Base-by-base conservation (phyloP, 2,888 invertebrate species). In the Nomada fabriciana region DNA sequence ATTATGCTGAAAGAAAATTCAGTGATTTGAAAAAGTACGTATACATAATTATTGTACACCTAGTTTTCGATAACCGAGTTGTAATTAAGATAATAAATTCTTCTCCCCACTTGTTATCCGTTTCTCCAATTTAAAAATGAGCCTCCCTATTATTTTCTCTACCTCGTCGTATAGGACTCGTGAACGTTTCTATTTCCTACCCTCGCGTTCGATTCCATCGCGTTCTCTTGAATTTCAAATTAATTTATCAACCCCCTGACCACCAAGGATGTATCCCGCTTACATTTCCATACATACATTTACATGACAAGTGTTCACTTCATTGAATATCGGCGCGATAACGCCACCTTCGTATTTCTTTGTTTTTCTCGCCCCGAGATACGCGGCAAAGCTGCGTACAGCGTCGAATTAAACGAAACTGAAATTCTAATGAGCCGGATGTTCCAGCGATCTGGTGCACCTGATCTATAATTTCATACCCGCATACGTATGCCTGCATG, bases 381-480 rank as follows among this genome's bases (percentile, higher is more conserved):
- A 29, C 67, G 42, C 20, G 55, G 78, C 65, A 55, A 71, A 77
- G 65, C 71, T 60, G 71, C 72, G 52, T 57, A 59, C 60, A 63
- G 57, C 57, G 63, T 71, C 61, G 72, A 68, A 68, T 68, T 86
- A 76, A 86, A 77, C 84, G 72, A 63, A 64, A 67, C 71, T 70
- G 86, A 70, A 74, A 70, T 60, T 73, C 72, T 81, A 85, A 83
- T 80, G 80, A 80, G 65, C 73, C 81, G 77, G 81, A 80, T 75
- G 72, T 84, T 73, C 74, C 71, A 60, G 71, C 79, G 78, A 85
- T 82, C 79, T 68, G 67, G 74, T 53, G 64, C 76, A 79, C 67
- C 76, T 73, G 86, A 86, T 86, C 83, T 85, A 76, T 83, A 87
- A 87, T 85, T 87, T 83, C 77, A 69, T 76, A 78, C 81, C 76